Base-by-base conservation (phyloP, 1,140 invertebrate species). In the Mactra quadrangularis region DNA sequence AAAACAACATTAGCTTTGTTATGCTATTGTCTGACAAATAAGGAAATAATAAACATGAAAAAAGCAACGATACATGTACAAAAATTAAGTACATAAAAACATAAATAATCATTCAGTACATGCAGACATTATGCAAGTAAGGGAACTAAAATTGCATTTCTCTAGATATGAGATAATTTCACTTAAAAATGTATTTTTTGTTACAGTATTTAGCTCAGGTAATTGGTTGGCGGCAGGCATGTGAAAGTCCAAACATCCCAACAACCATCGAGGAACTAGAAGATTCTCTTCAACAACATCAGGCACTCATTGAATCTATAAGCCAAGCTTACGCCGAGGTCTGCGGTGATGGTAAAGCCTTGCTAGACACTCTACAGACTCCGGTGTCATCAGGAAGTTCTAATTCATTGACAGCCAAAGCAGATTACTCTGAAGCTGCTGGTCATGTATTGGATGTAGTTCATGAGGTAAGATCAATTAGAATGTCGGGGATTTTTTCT, bases 271-370 rank as follows among this genome's bases (percentile, higher is more conserved):
- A 96, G 81, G 95, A 97, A 41, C 93, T 99, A 62, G 98, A 99
- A 92, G 96, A 97, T 85, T 95, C 97, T 60, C 97, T 99, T 87
- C 96, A 98, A 86, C 95, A 97, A 72, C 98, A 99, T 93, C 97
- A 98, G 89, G 97, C 96, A 86, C 95, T 99, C 17, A 98, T 98
- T 90, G 98, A 99, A 92, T 96, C 96, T 71, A 98, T 99, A 96
- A 98, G 97, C 92, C 97, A 98, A 93, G 97, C 97, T 2, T 99
- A 99, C 90, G 99, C 98, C 9, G 98, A 99, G 95, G 97, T 98
- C 27, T 94, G 93, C 85, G 89, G 90, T 38, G 94, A 94, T 88
- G 94, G 94, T 27, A 94, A 94, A 86, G 89, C 91, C 17, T 87
- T 94, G 31, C 90, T 94, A 62, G 93, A 93, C 76, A 92, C 92